Evolutionary conservation across 53 echinoderm and acorn worm species (phyloP), one percentile per base, ranked within the genome.

Genomic region (Mesocentrotus franciscanus): DNA sequence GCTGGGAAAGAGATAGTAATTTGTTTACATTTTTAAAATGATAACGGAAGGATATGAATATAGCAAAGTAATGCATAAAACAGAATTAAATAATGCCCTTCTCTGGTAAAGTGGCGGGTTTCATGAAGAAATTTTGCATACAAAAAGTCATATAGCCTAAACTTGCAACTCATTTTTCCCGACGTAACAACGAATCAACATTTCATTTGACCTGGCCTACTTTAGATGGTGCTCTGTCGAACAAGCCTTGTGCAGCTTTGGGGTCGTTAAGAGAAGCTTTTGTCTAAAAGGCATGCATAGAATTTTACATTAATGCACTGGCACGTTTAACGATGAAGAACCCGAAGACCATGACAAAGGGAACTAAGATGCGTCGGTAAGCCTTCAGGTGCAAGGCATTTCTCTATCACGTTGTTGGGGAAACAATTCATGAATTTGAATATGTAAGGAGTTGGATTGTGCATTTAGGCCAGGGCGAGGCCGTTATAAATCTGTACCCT

Each of bases 361-460:
- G 12, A 79, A 79, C 27, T 5, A 30, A 74, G 3, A 74, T 30
- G 74, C 30, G 2, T 1, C 30, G 29, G 29, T 29, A 74, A 29
- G 11, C 74, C 30, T 74, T 27, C 74, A 74, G 12, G 66, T 66
- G 66, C 66, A 66, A 24, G 49, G 22, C 24, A 66, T 66, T 66
- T 66, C 66, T 66, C 20, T 64, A 20, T 66, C 66, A 4, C 6
- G 6, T 20, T 4, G 24, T 66, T 18, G 24, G 49, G 66, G 24
- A 66, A 66, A 66, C 75, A 75, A 49, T 75, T 75, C 33, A 9
- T 75, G 75, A 75, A 35, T 79, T 79, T 81, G 81, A 81, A 81
- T 42, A 81, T 26, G n/a, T 9, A 72, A 72, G 9, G 39, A 81
- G 4, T 18, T 9, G n/a, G 72, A 27, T 72, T 9, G 39, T 18